Evolutionary conservation across 2,888 invertebrate species (phyloP).

Genomic region (Oeneis ivallda): DNA sequence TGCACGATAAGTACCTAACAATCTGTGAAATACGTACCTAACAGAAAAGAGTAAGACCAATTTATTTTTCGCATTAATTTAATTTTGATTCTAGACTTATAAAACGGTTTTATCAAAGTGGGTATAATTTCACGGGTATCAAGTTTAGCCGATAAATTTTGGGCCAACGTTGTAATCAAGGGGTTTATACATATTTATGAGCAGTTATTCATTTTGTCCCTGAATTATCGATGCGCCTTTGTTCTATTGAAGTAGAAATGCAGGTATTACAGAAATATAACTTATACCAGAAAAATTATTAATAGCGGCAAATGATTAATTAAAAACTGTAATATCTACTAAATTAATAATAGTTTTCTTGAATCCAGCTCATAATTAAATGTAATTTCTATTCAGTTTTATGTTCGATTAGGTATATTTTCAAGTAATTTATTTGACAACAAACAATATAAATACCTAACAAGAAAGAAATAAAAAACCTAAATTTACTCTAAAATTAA

Average conservation of each 20-base stretch:
- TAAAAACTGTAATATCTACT: too few relatives aligned
- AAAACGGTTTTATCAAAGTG: constrained; percentile 49
- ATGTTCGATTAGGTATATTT: too few relatives aligned
- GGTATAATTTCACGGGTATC: constrained; percentile 51
- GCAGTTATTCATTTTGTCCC: constrained; percentile 42
- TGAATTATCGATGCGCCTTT: constrained; percentile 33
- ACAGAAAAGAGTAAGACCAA: constrained; percentile 21
- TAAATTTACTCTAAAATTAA: too few relatives aligned
- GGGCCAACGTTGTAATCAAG: constrained; percentile 50
- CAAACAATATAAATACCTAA: too few relatives aligned
- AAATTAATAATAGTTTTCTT: too few relatives aligned
- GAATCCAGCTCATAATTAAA: too few relatives aligned
- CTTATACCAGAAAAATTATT: too few relatives aligned
- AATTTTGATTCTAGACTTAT: constrained; percentile 48
- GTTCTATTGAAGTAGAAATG: constrained; percentile 23
- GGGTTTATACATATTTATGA: constrained; percentile 48
- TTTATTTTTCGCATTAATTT: constrained; percentile 40
- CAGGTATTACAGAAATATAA: background rate
- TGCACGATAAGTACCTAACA: too few relatives aligned
- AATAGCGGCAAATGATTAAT: too few relatives aligned
- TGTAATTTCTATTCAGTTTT: too few relatives aligned
- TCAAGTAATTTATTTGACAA: too few relatives aligned
- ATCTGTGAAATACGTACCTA: constrained; percentile 11
- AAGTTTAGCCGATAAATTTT: constrained; percentile 54
- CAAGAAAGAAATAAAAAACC: too few relatives aligned